Evolutionary conservation across 2,888 invertebrate species (phyloP).

Genomic region (Hylaea fasciaria): DNA sequence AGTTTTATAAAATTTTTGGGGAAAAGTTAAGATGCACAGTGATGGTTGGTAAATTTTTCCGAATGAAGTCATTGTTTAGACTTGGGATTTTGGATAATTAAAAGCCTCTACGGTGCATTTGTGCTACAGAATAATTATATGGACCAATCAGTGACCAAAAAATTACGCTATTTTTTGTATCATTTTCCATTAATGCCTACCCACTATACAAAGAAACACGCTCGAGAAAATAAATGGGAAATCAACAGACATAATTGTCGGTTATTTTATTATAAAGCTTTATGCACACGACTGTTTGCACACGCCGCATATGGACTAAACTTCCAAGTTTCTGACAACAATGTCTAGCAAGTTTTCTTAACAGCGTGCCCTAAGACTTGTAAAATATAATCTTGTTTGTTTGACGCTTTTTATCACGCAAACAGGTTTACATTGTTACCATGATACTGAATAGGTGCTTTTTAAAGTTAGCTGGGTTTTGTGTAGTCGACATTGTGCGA

Average conservation of each 20-base stretch:
- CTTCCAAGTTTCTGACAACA: conserved; percentile 50
- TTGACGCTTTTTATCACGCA: conserved; percentile 40
- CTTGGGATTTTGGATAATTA: no score
- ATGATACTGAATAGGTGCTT: conserved; percentile 5
- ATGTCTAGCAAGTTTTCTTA: conserved; percentile 50
- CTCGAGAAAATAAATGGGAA: no score
- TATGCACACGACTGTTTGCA: conserved; percentile 37
- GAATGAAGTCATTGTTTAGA: no score
- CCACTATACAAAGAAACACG: no score
- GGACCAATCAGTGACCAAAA: no score
- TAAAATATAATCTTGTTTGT: conserved; percentile 56
- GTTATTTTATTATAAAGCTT: neutral
- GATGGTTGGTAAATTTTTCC: no score
- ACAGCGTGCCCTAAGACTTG: conserved; percentile 47
- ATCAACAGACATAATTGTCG: no score
- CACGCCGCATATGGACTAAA: conserved; percentile 55
- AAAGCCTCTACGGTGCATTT: no score
- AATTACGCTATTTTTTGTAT: no score
- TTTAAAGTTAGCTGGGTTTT: conserved; percentile 5
- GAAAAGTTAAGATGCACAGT: no score
- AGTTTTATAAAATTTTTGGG: conserved; percentile 3
- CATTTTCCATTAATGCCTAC: no score
- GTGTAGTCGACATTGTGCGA: neutral
- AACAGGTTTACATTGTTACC: conserved; percentile 30
- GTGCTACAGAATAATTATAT: no score